A percentile compares a stretch with the other conserved stretches of the same genome.
Evolutionary conservation across 2,113 vertebrate genomes (phyloP).

Genomic region (Tetrax tetrax): DNA sequence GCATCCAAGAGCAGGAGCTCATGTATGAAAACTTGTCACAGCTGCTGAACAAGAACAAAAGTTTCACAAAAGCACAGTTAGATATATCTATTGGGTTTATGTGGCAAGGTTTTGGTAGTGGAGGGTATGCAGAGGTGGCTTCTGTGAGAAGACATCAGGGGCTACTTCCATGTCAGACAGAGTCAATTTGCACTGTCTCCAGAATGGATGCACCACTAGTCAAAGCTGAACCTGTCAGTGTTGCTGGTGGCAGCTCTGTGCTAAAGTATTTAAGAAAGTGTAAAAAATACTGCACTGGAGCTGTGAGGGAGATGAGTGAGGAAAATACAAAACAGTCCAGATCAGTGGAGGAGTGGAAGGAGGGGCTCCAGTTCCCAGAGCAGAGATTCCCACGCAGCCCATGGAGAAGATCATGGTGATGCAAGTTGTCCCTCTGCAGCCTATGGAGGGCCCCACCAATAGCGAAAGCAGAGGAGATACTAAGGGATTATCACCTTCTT

Average conservation of each 20-base stretch:
- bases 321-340: not conserved
- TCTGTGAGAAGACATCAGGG: not conserved
- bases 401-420: not conserved
- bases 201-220: not conserved
- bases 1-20: not conserved
- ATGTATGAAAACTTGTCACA: not conserved
- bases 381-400: not conserved
- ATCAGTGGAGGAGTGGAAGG: not conserved
- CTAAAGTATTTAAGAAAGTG: not conserved
- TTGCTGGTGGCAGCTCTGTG: not conserved
- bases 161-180: not conserved
- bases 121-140: rapidly evolving
- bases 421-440: not conserved
- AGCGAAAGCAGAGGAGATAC: not conserved
- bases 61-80: not conserved
- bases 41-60: not conserved
- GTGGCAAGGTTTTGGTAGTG: not conserved
- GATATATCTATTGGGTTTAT: not conserved
- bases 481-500: not conserved
- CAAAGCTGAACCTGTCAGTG: not conserved
- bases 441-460: not conserved
- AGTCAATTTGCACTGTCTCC: not conserved
- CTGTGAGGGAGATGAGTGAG: not conserved
- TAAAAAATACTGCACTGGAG: not conserved
- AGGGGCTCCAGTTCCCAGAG: not conserved